These are phyloP conservation scores for Dasypogon diadema DNA, from an alignment of 2,888 invertebrate species.

Conservation along the genomic window DNA sequence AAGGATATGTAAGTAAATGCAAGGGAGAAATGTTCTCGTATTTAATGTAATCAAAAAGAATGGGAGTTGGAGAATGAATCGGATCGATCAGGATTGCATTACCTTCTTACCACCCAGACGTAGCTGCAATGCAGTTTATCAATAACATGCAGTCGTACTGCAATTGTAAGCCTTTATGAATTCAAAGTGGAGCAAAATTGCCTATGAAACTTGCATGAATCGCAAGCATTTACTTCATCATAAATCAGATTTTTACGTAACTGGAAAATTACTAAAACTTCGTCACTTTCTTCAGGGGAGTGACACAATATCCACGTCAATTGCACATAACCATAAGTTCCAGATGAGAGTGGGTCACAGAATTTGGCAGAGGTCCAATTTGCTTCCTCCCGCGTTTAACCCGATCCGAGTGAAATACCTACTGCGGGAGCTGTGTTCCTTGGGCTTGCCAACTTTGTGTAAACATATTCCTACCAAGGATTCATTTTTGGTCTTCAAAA, in stretches of 20 bases:
- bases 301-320: background rate
- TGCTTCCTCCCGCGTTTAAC: constrained; percentile 36
- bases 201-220: too few relatives aligned
- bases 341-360: constrained; percentile 26
- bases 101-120: too few relatives aligned
- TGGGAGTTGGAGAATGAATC: too few relatives aligned
- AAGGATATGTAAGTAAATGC: too few relatives aligned
- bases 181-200: too few relatives aligned
- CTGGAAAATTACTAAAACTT: constrained; percentile 27
- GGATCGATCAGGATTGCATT: too few relatives aligned
- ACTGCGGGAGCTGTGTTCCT: constrained; percentile 22
- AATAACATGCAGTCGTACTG: too few relatives aligned
- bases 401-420: background rate
- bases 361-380: constrained; percentile 29
- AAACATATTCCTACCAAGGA: constrained; percentile 12
- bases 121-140: too few relatives aligned
- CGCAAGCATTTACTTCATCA: background rate
- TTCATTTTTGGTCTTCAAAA: constrained; percentile 9
- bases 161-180: too few relatives aligned
- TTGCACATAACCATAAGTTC: constrained; percentile 6
- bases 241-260: background rate
- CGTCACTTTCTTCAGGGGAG: constrained; percentile 11
- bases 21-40: too few relatives aligned
- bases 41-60: too few relatives aligned
- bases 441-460: constrained; percentile 31